These are phyloP conservation scores for Dugesia japonica DNA, from an alignment of 2,888 invertebrate species.

Conservation along the genomic window DNA sequence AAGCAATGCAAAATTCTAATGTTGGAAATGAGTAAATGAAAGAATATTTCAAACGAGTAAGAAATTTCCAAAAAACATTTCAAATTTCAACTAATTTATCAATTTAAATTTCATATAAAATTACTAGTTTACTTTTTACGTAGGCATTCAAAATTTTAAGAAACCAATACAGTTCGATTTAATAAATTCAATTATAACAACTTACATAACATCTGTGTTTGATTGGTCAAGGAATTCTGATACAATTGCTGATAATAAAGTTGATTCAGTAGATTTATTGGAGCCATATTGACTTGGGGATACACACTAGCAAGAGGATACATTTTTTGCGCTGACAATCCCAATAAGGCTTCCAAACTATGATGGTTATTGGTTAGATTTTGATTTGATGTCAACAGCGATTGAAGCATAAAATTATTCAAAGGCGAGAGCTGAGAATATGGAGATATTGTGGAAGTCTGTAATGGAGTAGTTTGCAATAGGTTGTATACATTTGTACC, in stretches of 20 bases:
- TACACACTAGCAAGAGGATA: not conserved
- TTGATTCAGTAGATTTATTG: not conserved
- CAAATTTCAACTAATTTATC: too few relatives aligned
- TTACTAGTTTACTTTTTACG: too few relatives aligned
- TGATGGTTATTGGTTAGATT: not conserved
- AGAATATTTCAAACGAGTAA: too few relatives aligned
- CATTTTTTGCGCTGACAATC: not conserved
- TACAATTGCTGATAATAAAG: slow-evolving; percentile 10
- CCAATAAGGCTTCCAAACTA: not conserved
- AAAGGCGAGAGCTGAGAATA: not conserved
- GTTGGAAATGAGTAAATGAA: too few relatives aligned
- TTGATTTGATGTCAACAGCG: not conserved
- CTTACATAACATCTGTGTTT: slow-evolving; percentile 7
- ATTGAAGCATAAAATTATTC: not conserved
- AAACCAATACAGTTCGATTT: too few relatives aligned
- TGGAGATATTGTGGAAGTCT: not conserved
- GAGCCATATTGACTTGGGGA: not conserved
- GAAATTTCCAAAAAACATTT: too few relatives aligned
- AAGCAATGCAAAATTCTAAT: too few relatives aligned
- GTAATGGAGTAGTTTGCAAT: not conserved
- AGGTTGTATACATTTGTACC: not conserved
- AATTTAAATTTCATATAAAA: too few relatives aligned
- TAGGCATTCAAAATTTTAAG: too few relatives aligned
- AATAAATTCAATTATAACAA: too few relatives aligned
- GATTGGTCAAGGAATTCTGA: not conserved